These are phyloP conservation scores for Elysia crispata DNA, from an alignment of 2,888 invertebrate species.

Conservation along the genomic window DNA sequence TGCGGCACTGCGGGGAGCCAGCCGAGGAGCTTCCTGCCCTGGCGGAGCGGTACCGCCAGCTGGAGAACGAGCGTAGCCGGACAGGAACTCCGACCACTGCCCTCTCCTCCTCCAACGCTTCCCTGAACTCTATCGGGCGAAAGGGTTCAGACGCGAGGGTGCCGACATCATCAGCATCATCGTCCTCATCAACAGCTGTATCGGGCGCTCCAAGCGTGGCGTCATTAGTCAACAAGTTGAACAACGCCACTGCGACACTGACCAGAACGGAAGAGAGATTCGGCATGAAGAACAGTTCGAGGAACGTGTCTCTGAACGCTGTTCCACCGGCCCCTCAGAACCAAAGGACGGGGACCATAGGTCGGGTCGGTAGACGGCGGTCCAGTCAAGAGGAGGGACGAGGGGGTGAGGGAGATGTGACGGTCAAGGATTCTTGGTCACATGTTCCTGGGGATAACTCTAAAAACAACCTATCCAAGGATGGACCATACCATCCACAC, in stretches of 20 bases:
- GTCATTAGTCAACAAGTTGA: no score
- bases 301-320: conserved; percentile 27
- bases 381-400: conserved; percentile 15
- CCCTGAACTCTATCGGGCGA: neutral
- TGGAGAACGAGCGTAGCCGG: neutral
- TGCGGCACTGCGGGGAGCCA: conserved; percentile 64
- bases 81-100: no score
- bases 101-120: conserved; percentile 19
- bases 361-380: neutral
- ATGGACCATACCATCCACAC: conserved; percentile 80
- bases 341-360: conserved; percentile 11
- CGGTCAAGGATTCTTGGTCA: conserved; percentile 71
- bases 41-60: conserved; percentile 30
- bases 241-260: no score
- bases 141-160: conserved; percentile 3
- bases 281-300: neutral
- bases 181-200: conserved; percentile 2
- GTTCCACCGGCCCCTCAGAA: conserved; percentile 25
- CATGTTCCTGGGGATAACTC: conserved; percentile 61
- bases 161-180: neutral
- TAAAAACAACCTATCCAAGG: conserved; percentile 73
- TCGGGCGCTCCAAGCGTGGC: neutral
- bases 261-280: no score
- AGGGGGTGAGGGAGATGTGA: conserved; percentile 50
- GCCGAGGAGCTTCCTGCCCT: conserved; percentile 60